Conservation (phyloP, 2,888 invertebrate genomes). For the Seira ritae region DNA sequence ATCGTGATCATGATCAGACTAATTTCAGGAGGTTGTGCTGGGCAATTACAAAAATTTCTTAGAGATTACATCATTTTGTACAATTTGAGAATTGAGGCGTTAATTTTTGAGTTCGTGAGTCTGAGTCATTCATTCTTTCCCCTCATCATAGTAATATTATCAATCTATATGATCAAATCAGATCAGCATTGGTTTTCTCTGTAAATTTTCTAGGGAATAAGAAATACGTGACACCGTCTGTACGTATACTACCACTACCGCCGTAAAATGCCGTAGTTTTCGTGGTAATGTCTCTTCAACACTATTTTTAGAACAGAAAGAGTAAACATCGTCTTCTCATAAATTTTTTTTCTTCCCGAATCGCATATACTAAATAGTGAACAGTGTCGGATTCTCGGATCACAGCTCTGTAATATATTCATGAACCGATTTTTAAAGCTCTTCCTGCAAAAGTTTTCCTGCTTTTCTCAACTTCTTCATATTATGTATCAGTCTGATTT, state of each 20-base stretch:
- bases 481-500: too few species aligned
- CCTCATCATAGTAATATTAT: too few species aligned
- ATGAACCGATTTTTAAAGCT: too few species aligned
- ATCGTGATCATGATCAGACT: too few species aligned
- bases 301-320: slow-evolving; percentile 54
- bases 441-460: too few species aligned
- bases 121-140: too few species aligned
- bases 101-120: not conserved
- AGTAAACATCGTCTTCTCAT: slow-evolving; percentile 39
- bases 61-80: not conserved
- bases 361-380: not conserved
- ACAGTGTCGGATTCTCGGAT: too few species aligned
- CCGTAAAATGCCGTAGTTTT: slow-evolving; percentile 6
- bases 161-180: too few species aligned
- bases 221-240: not conserved
- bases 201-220: not conserved
- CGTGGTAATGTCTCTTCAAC: slow-evolving; percentile 35
- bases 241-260: slow-evolving; percentile 17
- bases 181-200: not conserved
- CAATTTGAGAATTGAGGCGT: not conserved
- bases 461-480: too few species aligned
- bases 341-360: not conserved
- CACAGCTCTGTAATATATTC: too few species aligned
- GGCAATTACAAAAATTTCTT: not conserved
- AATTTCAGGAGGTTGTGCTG: too few species aligned